Evolutionary conservation across 2,113 vertebrate genomes (phyloP).

Genomic region (Gymnobelideus leadbeateri): DNA sequence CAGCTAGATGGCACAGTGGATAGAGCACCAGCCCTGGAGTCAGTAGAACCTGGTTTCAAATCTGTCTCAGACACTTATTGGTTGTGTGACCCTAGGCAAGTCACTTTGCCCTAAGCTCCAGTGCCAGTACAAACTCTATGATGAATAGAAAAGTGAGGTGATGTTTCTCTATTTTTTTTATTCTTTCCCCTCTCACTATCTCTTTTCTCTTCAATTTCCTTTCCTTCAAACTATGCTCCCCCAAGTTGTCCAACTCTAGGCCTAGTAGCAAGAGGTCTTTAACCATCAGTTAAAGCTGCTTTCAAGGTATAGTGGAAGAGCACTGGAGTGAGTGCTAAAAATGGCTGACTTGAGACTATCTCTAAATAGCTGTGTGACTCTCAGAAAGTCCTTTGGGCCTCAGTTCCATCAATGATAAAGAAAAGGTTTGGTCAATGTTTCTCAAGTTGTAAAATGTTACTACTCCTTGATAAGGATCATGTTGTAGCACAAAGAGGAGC

Average conservation of each 20-base stretch:
- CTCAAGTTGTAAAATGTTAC: neutral
- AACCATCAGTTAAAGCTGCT: neutral
- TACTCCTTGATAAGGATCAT: neutral
- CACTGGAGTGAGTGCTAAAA: neutral
- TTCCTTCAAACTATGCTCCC: neutral
- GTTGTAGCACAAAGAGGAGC: neutral
- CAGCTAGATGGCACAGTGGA: neutral
- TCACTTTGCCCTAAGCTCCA: neutral
- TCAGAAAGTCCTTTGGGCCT: neutral
- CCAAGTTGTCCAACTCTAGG: neutral
- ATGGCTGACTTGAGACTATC: neutral
- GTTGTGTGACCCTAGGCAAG: neutral
- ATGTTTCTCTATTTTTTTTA: accelerated
- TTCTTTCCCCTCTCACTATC: neutral
- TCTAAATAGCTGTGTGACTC: neutral
- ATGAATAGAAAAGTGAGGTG: neutral
- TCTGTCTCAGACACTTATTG: neutral
- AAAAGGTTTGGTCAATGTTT: neutral
- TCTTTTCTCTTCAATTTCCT: neutral
- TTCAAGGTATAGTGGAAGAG: neutral
- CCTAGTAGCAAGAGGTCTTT: neutral
- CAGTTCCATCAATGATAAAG: neutral
- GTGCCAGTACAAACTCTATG: neutral
- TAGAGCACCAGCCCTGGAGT: neutral
- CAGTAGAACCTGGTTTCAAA: neutral